These are phyloP conservation scores for Sebastes minor DNA, from an alignment of 2,797 vertebrate genomes.

Conservation along the genomic window DNA sequence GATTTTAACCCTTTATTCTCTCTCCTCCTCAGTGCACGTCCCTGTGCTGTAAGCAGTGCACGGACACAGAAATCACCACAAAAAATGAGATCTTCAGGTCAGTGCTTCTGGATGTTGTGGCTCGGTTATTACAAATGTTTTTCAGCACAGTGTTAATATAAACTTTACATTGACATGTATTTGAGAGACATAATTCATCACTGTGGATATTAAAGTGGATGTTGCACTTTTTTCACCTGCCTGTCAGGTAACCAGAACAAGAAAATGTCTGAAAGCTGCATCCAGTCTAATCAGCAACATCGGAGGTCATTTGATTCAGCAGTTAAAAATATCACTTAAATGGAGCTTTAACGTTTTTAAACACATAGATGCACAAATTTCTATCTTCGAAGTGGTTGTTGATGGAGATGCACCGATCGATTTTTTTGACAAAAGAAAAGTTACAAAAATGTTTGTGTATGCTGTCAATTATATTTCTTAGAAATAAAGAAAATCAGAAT, in stretches of 20 bases:
- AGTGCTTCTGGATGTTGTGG: not conserved
- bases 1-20: conserved; percentile 1
- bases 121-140: not conserved
- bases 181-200: not conserved
- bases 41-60: conserved; percentile 96
- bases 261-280: not conserved
- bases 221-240: not conserved
- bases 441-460: not conserved
- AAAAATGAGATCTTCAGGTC: conserved; percentile 99
- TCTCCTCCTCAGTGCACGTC: conserved; percentile 90
- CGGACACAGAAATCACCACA: conserved; percentile 97
- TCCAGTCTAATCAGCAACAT: not conserved
- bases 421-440: not conserved
- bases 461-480: not conserved
- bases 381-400: not conserved
- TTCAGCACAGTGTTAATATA: not conserved
- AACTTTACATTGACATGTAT: not conserved
- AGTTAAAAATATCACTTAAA: not conserved
- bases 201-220: not conserved
- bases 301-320: not conserved
- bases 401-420: not conserved
- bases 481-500: not conserved
- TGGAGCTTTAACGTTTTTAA: not conserved
- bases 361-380: not conserved
- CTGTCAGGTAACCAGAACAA: not conserved